A percentile compares a stretch with the other conserved stretches of the same genome.
Evolutionary conservation across 2,113 vertebrate species (phyloP).

Genomic region (Tylochromis polylepis): DNA sequence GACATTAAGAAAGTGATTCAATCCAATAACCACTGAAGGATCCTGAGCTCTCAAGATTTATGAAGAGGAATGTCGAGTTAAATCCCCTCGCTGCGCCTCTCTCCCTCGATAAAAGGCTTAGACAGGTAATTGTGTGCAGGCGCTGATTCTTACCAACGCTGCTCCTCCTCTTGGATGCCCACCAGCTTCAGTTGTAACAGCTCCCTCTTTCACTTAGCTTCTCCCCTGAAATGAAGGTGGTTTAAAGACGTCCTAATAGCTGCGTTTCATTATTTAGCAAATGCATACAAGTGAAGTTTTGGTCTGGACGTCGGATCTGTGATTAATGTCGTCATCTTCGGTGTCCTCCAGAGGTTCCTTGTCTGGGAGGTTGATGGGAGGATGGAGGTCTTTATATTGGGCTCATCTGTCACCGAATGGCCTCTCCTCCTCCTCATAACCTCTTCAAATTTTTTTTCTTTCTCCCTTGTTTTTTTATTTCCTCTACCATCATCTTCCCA

Average conservation of each 20-base stretch:
- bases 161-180: background rate
- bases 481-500: accelerated
- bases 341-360: background rate
- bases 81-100: background rate
- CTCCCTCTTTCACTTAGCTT: background rate
- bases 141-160: background rate
- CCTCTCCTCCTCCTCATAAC: background rate
- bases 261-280: background rate
- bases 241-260: background rate
- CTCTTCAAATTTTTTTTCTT: background rate
- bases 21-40: background rate
- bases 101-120: background rate
- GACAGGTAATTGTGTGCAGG: background rate
- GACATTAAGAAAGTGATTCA: background rate
- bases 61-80: background rate
- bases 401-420: slow-evolving; percentile 4
- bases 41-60: background rate
- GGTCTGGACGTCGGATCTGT: background rate
- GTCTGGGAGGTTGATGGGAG: background rate
- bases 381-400: background rate
- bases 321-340: background rate
- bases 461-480: background rate
- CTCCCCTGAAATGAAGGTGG: background rate
- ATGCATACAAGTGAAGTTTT: background rate
- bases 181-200: background rate